Evolutionary conservation across 2,888 invertebrate genomes (phyloP), one percentile per base, ranked within the genome.

Genomic region (Petrolisthes cinctipes): DNA sequence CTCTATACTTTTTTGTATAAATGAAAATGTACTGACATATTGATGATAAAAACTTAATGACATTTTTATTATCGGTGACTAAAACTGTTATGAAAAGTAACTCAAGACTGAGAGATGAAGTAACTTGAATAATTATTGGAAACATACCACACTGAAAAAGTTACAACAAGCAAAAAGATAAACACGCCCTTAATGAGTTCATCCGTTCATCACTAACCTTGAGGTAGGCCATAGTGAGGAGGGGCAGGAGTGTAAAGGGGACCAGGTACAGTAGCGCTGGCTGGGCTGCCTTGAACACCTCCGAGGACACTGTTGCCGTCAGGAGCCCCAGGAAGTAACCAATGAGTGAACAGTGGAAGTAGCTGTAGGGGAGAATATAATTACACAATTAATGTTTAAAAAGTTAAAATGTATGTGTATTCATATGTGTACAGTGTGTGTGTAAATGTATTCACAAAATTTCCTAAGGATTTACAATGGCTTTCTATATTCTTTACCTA

Each of bases 261-360:
- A 99, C 99, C 92, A 99, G 95, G 94, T 99, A 99, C 89, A 99
- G 95, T 92, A 99, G 95, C 91, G 99, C 99, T 91, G 99, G 99
- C 94, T 99, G 99, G 91, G 99, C 98, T 91, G 98, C 98, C 94
- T 98, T 98, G 94, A 99, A 99, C 93, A 99, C 96, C 94, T 99
- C 99, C 81, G 98, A 98, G 92, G 98, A 98, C 91, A 99, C 97
- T 73, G 98, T 98, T 91, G 99, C 98, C 92, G 98, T 98, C 93
- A 99, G 94, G 93, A 99, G 94, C 92, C 98, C 98, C 93, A 99
- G 95, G 94, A 98, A 98, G 94, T 99, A 98, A 92, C 99, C 99
- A 93, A 99, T 95, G 93, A 99, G 95, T 92, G 98, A 98, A 95
- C 98, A 99, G 94, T 99, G 99, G 95, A 99, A 99, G 95, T 99